Conservation (phyloP, 2,797 vertebrate species). For the Nyctibius grandis region DNA sequence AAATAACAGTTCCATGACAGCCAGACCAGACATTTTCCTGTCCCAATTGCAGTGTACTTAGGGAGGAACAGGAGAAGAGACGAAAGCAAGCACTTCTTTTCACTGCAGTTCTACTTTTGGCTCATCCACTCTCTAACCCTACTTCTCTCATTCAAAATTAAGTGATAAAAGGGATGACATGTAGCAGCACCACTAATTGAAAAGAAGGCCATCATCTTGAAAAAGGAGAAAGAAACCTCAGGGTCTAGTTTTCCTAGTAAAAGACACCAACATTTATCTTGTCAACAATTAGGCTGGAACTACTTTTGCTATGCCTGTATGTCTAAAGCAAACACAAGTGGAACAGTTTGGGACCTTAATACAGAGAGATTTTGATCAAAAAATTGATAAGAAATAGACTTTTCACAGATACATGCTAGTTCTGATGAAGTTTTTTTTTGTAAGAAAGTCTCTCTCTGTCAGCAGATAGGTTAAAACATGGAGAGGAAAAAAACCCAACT, state of each 20-base stretch:
- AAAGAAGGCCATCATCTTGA: background rate
- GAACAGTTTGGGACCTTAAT: background rate
- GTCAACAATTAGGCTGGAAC: rapidly evolving
- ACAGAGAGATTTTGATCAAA: background rate
- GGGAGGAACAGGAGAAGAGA: background rate
- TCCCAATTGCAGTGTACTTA: background rate
- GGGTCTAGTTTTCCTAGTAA: background rate
- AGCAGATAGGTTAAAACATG: background rate
- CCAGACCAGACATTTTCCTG: slow-evolving; percentile 9
- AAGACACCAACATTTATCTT: background rate
- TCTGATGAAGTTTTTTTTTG: background rate
- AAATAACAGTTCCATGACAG: slow-evolving; percentile 29
- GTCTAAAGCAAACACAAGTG: background rate
- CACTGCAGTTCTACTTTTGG: background rate
- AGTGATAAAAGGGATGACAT: background rate
- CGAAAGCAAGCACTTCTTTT: background rate
- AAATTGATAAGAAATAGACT: background rate
- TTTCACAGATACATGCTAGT: background rate
- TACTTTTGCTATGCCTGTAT: background rate
- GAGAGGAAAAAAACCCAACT: background rate
- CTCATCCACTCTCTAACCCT: background rate
- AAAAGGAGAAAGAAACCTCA: background rate
- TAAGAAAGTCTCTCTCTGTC: background rate
- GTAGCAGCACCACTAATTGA: background rate
- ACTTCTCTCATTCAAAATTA: background rate